Evolutionary conservation across 2,888 invertebrate genomes (phyloP).

Genomic region (Oscheius sp.): DNA sequence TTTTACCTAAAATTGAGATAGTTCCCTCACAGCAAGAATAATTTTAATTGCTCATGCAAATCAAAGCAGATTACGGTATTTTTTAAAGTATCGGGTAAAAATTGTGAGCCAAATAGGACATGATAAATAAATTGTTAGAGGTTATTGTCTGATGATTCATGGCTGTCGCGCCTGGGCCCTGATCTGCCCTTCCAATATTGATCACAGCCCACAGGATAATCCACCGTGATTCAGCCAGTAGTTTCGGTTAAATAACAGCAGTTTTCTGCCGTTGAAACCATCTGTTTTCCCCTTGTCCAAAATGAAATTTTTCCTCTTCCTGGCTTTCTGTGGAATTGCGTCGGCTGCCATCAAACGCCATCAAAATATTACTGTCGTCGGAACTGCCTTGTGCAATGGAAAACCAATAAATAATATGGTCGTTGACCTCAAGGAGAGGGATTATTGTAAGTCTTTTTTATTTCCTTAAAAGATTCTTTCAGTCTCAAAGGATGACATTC

Average conservation of each 20-base stretch:
- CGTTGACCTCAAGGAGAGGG: slow-evolving; percentile 24
- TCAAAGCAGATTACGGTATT: too few species aligned
- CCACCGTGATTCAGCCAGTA: too few species aligned
- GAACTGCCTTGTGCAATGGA: neutral
- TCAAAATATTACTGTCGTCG: slow-evolving; percentile 21
- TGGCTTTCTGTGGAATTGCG: neutral
- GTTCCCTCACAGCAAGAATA: too few species aligned
- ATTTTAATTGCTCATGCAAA: too few species aligned
- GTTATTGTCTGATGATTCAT: neutral
- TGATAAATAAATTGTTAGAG: too few species aligned
- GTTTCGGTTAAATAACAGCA: neutral
- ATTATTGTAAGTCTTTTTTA: slow-evolving; percentile 14
- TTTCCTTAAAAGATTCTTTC: neutral
- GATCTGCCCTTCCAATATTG: neutral
- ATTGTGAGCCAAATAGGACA: too few species aligned
- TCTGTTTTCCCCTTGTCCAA: neutral
- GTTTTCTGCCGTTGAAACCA: neutral
- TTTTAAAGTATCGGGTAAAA: too few species aligned
- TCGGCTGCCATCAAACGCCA: slow-evolving; percentile 13
- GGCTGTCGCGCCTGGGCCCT: neutral
- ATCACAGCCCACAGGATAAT: too few species aligned
- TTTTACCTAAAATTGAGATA: too few species aligned
- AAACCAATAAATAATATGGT: neutral
- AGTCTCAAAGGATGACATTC: slow-evolving; percentile 21
- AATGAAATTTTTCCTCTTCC: slow-evolving; percentile 2